Evolutionary conservation across 2,888 invertebrate genomes (phyloP).

Genomic region (Mythimna albipuncta): DNA sequence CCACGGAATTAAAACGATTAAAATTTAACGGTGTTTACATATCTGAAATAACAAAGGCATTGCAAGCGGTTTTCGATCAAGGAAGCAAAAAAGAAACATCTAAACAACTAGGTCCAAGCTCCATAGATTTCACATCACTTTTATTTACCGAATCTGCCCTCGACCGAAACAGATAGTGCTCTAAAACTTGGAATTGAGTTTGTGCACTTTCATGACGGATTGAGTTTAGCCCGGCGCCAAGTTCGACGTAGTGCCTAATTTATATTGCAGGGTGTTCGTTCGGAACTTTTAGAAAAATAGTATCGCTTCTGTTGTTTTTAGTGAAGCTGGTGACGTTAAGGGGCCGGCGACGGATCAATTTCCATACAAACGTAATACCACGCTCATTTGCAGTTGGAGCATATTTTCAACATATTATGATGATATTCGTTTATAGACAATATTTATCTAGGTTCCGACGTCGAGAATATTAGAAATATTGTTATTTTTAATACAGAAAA

Average conservation of each 20-base stretch:
- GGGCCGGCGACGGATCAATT: too few relatives aligned
- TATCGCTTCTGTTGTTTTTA: constrained; percentile 9
- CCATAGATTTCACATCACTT: background rate
- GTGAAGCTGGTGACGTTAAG: background rate
- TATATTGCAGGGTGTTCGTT: constrained; percentile 38
- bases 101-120: background rate
- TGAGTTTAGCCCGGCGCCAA: constrained; percentile 42
- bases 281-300: constrained; percentile 21
- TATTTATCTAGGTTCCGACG: too few relatives aligned
- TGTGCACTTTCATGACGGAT: constrained; percentile 51
- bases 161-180: constrained; percentile 17
- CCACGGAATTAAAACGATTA: too few relatives aligned
- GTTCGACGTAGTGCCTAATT: constrained; percentile 23
- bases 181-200: constrained; percentile 47
- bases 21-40: too few relatives aligned
- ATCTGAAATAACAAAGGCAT: too few relatives aligned
- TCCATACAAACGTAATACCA: too few relatives aligned
- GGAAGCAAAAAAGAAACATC: background rate
- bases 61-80: background rate
- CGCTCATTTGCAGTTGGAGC: too few relatives aligned
- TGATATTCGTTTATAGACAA: too few relatives aligned
- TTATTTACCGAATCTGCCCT: constrained; percentile 1
- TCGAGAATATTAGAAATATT: too few relatives aligned
- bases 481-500: too few relatives aligned
- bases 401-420: too few relatives aligned